A percentile compares a stretch with the other conserved stretches of the same genome.
Conservation (phyloP, 2,797 vertebrate species). For the Neosalanx taihuensis region DNA sequence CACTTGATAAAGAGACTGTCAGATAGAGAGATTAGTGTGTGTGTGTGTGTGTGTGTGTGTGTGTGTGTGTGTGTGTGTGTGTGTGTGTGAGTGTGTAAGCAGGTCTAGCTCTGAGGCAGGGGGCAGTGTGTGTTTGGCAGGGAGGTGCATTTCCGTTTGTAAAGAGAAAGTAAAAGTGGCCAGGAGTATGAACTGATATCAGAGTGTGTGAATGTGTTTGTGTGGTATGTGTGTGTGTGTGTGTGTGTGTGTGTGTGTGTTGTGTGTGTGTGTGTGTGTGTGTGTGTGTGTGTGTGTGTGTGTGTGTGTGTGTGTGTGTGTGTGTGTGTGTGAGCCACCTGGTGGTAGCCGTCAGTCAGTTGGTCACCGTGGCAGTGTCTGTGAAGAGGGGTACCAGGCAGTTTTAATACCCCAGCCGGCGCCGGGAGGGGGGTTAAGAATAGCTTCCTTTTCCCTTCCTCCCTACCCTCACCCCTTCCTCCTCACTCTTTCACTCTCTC, state of each 20-base stretch:
- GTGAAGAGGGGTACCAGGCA: conserved; percentile 56
- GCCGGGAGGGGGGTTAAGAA: conserved; percentile 18
- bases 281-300: conserved; percentile 13
- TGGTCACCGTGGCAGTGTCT: conserved; percentile 42
- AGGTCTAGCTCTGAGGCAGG: no score
- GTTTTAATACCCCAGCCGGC: conserved; percentile 48
- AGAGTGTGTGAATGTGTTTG: conserved; percentile 1
- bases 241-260: conserved; percentile 26
- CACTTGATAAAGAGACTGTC: background rate
- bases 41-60: no score
- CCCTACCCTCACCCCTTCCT: background rate
- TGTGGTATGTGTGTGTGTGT: conserved; percentile 16
- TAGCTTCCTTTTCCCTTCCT: conserved; percentile 27
- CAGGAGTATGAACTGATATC: background rate
- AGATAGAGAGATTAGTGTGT: background rate
- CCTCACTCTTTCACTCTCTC: no score
- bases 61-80: background rate
- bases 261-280: conserved; percentile 10
- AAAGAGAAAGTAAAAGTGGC: background rate
- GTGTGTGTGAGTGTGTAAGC: background rate
- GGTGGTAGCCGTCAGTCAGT: conserved; percentile 48
- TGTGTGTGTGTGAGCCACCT: conserved; percentile 54
- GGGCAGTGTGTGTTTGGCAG: background rate
- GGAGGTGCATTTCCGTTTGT: conserved; percentile 22
- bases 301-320: conserved; percentile 25